phyloP scores from a whole-genome alignment of 2,888 invertebrate genomes.

The Drepanosiphum platanoidis region DNA sequence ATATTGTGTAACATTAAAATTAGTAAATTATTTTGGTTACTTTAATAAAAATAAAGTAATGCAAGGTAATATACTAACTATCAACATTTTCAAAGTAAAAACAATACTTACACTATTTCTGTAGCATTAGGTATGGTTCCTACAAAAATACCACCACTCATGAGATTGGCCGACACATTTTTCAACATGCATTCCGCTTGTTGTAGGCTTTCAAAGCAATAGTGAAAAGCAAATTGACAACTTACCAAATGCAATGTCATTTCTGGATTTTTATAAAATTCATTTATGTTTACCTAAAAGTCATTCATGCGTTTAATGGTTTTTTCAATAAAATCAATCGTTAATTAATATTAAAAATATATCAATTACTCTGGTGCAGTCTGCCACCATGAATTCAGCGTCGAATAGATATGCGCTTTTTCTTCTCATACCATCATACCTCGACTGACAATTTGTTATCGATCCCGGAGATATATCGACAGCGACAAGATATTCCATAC shows the following conservation, averaged over 20 bases:
- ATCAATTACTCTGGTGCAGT: slow-evolving; percentile 81
- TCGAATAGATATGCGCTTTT: slow-evolving; percentile 71
- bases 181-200: slow-evolving; percentile 93
- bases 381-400: slow-evolving; percentile 91
- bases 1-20: not conserved
- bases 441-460: slow-evolving; percentile 85
- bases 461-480: slow-evolving; percentile 94
- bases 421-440: slow-evolving; percentile 76
- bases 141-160: slow-evolving; percentile 92
- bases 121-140: slow-evolving; percentile 95
- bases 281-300: slow-evolving; percentile 73
- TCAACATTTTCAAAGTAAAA: not conserved
- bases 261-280: slow-evolving; percentile 81
- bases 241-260: slow-evolving; percentile 88
- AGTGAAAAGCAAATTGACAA: slow-evolving; percentile 98
- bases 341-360: not conserved
- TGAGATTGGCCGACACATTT: slow-evolving; percentile 90
- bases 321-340: slow-evolving; percentile 3
- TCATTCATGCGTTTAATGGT: not conserved
- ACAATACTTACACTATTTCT: slow-evolving; percentile 80
- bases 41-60: not conserved
- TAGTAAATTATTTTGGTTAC: not conserved
- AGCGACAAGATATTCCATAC: slow-evolving; percentile 84
- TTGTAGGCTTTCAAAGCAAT: slow-evolving; percentile 87
- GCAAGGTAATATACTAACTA: no score